Evolutionary conservation across 2,113 vertebrate genomes (phyloP), one percentile per base, ranked within the genome.

Genomic region (Callocephalon fimbriatum): DNA sequence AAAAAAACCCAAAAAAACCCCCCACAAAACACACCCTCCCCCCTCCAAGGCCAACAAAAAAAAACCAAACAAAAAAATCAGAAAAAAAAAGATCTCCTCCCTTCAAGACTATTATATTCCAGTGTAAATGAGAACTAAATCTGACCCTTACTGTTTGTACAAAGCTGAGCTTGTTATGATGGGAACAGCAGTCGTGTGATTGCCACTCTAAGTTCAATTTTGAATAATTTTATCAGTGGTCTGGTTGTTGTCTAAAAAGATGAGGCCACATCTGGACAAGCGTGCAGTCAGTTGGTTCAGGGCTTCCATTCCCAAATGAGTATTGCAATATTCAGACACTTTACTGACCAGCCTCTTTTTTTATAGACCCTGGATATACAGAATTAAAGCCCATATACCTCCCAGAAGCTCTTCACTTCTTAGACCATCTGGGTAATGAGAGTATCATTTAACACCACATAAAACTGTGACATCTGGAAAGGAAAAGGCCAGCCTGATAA

Each of bases 391-490:
- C 53, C 53, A 38, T 70, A 88, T 94, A 97, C 96, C 97, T 97
- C 92, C 95, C 96, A 94, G 93, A 96, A 98, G 71, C 91, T 89
- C 77, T 79, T 97, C 93, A 65, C 61, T 88, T 96, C 80, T 93
- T 75, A 81, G 79, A 75, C 93, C 93, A 96, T 97, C 89, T 98
- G 96, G 91, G 79, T 95, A 97, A 97, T 21, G 74, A 97, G 79
- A 87, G 71, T 86, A 93, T 97, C 93, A 92, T 95, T 98, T 97
- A 80, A 80, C 87, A 93, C 92, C 73, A 94, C 82, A 88, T 97
- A 97, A 98, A 98, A 92, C 65, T 63, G 72, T 75, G 82, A 88
- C 96, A 97, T 92, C 87, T 97, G 97, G 93, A 95, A 95, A 96
- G 70, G 47, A 96, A 93, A 96, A 96, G 87, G 59, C 75, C 82